A percentile compares a stretch with the other conserved stretches of the same genome.
These are phyloP conservation scores for Andrena dorsata DNA, from an alignment of 2,888 invertebrate genomes.

Conservation along the genomic window DNA sequence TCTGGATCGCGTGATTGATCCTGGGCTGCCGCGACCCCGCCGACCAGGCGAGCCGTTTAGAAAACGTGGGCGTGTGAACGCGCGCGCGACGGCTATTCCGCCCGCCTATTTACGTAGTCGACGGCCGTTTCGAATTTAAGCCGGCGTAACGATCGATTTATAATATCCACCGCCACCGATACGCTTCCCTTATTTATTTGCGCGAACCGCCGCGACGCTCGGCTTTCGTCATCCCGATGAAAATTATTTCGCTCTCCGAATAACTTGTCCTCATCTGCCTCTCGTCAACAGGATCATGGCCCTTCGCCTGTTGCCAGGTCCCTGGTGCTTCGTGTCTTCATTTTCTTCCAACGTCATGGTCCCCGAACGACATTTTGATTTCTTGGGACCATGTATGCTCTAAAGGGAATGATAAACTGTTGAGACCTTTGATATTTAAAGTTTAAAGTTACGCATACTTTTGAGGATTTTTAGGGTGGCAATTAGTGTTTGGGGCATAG, in stretches of 20 bases:
- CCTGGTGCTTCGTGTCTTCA: background rate
- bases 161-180: constrained; percentile 48
- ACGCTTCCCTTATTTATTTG: constrained; percentile 54
- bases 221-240: constrained; percentile 37
- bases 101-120: constrained; percentile 52
- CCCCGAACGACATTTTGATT: background rate
- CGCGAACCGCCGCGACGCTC: constrained; percentile 30
- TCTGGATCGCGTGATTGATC: constrained; percentile 63
- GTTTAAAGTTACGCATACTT: too few species aligned
- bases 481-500: too few species aligned
- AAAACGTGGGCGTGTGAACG: constrained; percentile 37
- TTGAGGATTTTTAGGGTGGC: too few species aligned
- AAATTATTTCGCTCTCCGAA: constrained; percentile 40
- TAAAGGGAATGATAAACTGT: too few species aligned
- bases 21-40: constrained; percentile 19
- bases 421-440: too few species aligned
- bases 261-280: constrained; percentile 29
- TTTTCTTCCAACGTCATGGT: background rate
- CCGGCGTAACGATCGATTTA: constrained; percentile 58
- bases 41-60: constrained; percentile 10
- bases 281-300: constrained; percentile 22
- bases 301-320: constrained; percentile 3
- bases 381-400: background rate
- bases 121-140: constrained; percentile 54
- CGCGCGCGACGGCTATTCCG: constrained; percentile 37